Evolutionary conservation across 2,113 vertebrate species (phyloP).

Genomic region (Plectropomus leopardus): DNA sequence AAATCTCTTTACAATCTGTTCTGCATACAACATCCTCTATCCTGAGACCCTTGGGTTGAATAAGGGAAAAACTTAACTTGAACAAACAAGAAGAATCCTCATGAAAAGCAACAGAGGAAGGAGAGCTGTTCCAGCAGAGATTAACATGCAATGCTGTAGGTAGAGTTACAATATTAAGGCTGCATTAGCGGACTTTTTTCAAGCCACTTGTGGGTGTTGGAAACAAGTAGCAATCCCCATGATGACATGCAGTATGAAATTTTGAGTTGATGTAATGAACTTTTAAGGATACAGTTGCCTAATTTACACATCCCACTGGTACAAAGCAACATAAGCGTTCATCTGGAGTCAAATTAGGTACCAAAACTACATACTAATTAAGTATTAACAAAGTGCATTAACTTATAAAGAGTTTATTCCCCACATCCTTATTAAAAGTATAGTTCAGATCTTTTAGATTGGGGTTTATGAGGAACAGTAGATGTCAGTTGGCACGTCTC

Average conservation of each 20-base stretch:
- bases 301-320: too few species aligned
- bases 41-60: background rate
- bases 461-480: too few species aligned
- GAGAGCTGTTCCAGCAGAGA: background rate
- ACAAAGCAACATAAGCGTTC: background rate
- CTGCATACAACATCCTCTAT: slow-evolving; percentile 4
- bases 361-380: too few species aligned
- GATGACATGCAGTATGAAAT: background rate
- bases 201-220: too few species aligned
- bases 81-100: background rate
- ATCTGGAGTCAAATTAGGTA: background rate
- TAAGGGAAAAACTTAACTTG: background rate
- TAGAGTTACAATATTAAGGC: background rate
- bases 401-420: background rate
- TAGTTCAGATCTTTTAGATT: too few species aligned
- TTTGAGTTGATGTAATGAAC: background rate
- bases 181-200: background rate
- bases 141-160: background rate
- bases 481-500: too few species aligned
- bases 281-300: background rate
- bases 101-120: background rate
- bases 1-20: slow-evolving; percentile 13
- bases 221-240: background rate
- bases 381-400: background rate
- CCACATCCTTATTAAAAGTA: too few species aligned